Evolutionary conservation across 2,797 vertebrate species (phyloP), one percentile per base, ranked within the genome.

Genomic region (Chloroceryle inda): DNA sequence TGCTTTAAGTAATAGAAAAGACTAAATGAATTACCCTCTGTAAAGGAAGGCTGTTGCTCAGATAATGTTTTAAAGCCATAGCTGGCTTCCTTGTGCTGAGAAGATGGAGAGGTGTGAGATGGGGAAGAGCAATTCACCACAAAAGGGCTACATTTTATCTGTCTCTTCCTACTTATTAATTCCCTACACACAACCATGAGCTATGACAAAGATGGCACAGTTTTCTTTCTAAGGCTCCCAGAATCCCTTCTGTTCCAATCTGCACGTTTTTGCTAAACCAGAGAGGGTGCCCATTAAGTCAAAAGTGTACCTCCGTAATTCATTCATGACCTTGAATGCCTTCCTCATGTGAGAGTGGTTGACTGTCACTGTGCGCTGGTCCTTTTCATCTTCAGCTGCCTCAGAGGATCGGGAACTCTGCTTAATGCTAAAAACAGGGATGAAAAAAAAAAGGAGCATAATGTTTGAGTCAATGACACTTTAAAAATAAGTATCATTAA

Each of bases 241-340:
- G 26, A n/a, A 52, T 40, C 49, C 38, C 1, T 77, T 37, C 73
- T 49, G 29, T 37, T 75, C 63, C 59, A 66, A 38, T 11, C 73
- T 87, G 47, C 72, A 61, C 6, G 3, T 67, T 72, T 61, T 83
- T 89, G 67, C 53, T 88, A 84, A 87, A 31, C 33, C 69, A 74
- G 53, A 93, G 76, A 81, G 31, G 62, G 47, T 50, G 62, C 31
- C 76, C 91, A 87, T 59, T 61, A 96, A 95, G 86, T 20, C 75
- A 77, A 42, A 95, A 92, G 77, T 78, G 85, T 98, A 99, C 99
- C 99, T 99, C 94, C 99, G 98, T 88, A 99, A 97, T 82, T 99
- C 99, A 77, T 99, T 99, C 99, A 99, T 99, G 91, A 99, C 98
- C 97, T 98, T 99, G 97, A 99, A 99, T 4, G 99, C 99, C 97